Evolutionary conservation across 2,113 vertebrate species (phyloP).

Genomic region (Stictonetta naevosa): DNA sequence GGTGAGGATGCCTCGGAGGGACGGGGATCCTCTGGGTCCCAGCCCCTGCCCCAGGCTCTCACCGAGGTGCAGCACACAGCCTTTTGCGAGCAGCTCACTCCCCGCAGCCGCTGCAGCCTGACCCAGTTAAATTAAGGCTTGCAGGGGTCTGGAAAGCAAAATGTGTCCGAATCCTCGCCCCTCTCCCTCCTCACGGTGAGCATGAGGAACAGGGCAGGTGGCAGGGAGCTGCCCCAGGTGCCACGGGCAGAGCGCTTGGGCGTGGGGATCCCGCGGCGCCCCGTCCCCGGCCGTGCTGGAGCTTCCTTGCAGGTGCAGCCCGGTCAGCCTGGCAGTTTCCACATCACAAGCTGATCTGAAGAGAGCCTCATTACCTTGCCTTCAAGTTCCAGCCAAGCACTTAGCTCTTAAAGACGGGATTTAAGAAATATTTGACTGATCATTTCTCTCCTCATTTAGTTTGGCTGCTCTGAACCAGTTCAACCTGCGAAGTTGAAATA

Average conservation of each 20-base stretch:
- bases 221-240: neutral
- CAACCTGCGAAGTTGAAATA: constrained; percentile 71
- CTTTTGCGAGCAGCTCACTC: neutral
- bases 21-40: neutral
- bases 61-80: neutral
- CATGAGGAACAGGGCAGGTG: rapidly evolving
- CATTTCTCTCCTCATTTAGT: constrained; percentile 74
- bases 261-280: rapidly evolving
- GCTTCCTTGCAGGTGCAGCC: constrained; percentile 58
- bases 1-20: neutral
- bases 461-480: constrained; percentile 71
- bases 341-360: constrained; percentile 69
- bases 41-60: neutral
- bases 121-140: neutral
- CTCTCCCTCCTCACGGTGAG: neutral
- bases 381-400: constrained; percentile 68
- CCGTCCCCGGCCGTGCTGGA: neutral
- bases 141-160: neutral
- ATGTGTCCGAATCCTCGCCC: neutral
- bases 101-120: neutral
- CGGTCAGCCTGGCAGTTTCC: constrained; percentile 70
- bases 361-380: constrained; percentile 75
- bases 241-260: rapidly evolving
- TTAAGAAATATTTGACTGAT: constrained; percentile 77
- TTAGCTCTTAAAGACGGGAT: constrained; percentile 69